These are phyloP conservation scores for Halotydeus destructor DNA, from an alignment of 1,140 invertebrate genomes.

Conservation along the genomic window DNA sequence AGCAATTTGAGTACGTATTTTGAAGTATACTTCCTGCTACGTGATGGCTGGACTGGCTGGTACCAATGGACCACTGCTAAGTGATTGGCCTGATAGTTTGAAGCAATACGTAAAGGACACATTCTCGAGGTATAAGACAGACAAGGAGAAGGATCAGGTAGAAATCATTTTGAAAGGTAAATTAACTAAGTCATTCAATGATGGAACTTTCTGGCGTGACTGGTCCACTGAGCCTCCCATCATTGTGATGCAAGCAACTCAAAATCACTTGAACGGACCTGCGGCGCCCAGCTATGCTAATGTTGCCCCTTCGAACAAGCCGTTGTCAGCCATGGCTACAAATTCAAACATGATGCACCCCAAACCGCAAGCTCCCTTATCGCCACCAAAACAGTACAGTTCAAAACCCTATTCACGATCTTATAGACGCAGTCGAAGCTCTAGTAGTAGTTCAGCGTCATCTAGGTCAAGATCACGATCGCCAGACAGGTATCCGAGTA, in stretches of 20 bases:
- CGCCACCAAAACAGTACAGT: background rate
- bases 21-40: too few relatives aligned
- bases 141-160: conserved; percentile 74
- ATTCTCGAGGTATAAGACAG: conserved; percentile 65
- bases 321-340: conserved; percentile 1
- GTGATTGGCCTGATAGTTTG: conserved; percentile 13
- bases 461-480: background rate
- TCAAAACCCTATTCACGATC: background rate
- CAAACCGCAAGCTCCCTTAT: too few relatives aligned
- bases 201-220: conserved; percentile 60
- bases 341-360: background rate
- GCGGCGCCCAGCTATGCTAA: background rate
- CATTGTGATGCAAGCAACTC: conserved; percentile 14
- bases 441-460: background rate
- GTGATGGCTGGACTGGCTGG: too few relatives aligned
- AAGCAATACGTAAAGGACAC: conserved; percentile 61
- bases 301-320: conserved; percentile 1
- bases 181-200: conserved; percentile 63
- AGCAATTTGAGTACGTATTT: too few relatives aligned
- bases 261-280: background rate
- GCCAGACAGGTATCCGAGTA: background rate
- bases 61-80: too few relatives aligned
- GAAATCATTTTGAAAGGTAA: conserved; percentile 80
- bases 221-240: conserved; percentile 79
- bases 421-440: too few relatives aligned